A percentile compares a stretch with the other conserved stretches of the same genome.
Conservation (phyloP, 1,140 invertebrate species). For the Plutomurus gul region DNA sequence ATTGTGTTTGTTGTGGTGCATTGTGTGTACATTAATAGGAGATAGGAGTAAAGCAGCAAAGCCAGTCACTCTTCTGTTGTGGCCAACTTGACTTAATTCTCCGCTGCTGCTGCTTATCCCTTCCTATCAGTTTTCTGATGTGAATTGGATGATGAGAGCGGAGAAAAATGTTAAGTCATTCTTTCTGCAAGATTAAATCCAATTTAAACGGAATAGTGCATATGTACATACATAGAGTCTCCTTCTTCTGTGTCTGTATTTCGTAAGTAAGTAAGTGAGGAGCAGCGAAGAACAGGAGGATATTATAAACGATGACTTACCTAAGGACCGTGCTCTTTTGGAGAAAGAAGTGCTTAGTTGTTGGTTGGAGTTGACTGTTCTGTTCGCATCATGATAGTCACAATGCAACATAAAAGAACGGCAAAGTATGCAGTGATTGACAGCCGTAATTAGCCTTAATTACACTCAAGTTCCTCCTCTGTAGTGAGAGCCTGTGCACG, state of each 20-base stretch:
- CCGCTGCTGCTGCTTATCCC: neutral
- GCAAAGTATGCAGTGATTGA: slow-evolving; percentile 5
- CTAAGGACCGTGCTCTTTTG: neutral
- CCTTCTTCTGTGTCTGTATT: too few relatives aligned
- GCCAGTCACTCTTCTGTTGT: neutral
- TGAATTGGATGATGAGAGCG: slow-evolving; percentile 5
- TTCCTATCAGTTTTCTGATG: neutral
- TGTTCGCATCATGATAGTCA: neutral
- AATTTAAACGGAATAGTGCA: too few relatives aligned
- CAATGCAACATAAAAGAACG: too few relatives aligned
- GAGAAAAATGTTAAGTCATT: slow-evolving; percentile 21
- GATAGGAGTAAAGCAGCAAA: neutral
- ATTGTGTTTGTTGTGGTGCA: slow-evolving; percentile 4
- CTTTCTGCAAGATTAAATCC: slow-evolving; percentile 27
- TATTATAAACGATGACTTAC: too few relatives aligned
- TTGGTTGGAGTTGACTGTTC: neutral
- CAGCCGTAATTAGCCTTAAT: slow-evolving; percentile 33
- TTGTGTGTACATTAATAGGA: neutral
- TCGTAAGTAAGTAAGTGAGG: too few relatives aligned
- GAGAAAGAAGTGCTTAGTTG: neutral
- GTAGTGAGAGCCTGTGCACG: neutral
- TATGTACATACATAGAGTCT: too few relatives aligned
- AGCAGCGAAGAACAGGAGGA: too few relatives aligned
- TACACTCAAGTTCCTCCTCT: slow-evolving; percentile 22
- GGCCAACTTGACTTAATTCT: slow-evolving; percentile 9